phyloP scores from a whole-genome alignment of 2,888 invertebrate genomes.

The Gerosis bhagava region DNA sequence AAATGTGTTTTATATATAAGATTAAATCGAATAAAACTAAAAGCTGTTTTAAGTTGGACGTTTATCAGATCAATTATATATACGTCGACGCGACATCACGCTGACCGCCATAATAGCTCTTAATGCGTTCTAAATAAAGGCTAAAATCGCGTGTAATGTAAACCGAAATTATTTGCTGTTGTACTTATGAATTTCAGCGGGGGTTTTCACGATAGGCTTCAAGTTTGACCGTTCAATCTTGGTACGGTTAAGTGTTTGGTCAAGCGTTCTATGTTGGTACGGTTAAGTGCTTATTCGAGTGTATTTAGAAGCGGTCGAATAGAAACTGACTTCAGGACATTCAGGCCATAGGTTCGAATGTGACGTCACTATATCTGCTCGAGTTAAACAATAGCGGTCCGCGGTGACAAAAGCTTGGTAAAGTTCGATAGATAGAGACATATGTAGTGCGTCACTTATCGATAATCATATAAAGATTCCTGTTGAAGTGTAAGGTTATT shows the following conservation, averaged over 20 bases:
- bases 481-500: too few species aligned
- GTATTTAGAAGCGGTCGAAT: constrained; percentile 17
- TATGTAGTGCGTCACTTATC: too few species aligned
- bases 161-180: constrained; percentile 25
- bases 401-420: too few species aligned
- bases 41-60: constrained; percentile 41
- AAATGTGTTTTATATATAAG: too few species aligned
- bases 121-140: constrained; percentile 32
- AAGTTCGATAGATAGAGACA: too few species aligned
- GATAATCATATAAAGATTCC: too few species aligned
- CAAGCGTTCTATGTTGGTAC: too few species aligned
- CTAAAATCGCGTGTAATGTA: constrained; percentile 29
- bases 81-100: constrained; percentile 30
- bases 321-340: constrained; percentile 15
- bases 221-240: constrained; percentile 27
- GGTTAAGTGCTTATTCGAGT: constrained; percentile 17
- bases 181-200: constrained; percentile 22
- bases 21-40: constrained; percentile 31
- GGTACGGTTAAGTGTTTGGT: too few species aligned
- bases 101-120: constrained; percentile 37
- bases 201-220: constrained; percentile 14
- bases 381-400: too few species aligned
- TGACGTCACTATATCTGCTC: too few species aligned
- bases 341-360: too few species aligned
- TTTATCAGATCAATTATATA: constrained; percentile 46